Conservation (phyloP, 1,140 invertebrate species). For the Lamellibrachia luymesi region DNA sequence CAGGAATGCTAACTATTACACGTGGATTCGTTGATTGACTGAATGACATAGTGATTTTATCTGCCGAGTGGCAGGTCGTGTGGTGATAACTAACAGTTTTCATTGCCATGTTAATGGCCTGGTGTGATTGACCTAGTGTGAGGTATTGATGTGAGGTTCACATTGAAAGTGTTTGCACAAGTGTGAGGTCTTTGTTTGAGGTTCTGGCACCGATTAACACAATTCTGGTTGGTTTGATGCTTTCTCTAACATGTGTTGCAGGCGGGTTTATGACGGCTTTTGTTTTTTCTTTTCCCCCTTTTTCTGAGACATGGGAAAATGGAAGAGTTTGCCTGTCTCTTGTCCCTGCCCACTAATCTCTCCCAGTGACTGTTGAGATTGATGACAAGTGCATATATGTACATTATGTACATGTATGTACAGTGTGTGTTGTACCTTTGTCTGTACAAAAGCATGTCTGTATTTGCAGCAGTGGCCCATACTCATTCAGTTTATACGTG, state of each 20-base stretch:
- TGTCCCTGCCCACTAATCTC: background rate
- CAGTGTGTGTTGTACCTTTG: background rate
- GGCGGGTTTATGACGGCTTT: background rate
- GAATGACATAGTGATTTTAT: too few species aligned
- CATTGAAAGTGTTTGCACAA: background rate
- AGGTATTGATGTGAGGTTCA: background rate
- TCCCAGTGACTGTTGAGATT: background rate
- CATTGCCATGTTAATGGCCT: too few species aligned
- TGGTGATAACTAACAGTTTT: too few species aligned
- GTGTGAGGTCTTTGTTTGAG: background rate
- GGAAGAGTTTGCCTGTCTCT: background rate
- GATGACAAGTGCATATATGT: background rate
- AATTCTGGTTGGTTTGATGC: background rate
- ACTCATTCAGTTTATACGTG: background rate
- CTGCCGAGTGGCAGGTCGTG: too few species aligned
- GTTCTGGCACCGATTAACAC: background rate
- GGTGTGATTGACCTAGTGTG: too few species aligned
- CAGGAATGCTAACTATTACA: too few species aligned
- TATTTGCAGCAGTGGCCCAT: background rate
- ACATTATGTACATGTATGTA: background rate
- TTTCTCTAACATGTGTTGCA: background rate
- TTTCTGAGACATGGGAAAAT: background rate
- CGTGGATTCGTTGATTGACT: too few species aligned
- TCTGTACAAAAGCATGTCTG: background rate
- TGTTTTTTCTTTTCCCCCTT: too few species aligned